These are phyloP conservation scores for Rhizoglyphus robini DNA, from an alignment of 1,140 invertebrate genomes.

Conservation along the genomic window DNA sequence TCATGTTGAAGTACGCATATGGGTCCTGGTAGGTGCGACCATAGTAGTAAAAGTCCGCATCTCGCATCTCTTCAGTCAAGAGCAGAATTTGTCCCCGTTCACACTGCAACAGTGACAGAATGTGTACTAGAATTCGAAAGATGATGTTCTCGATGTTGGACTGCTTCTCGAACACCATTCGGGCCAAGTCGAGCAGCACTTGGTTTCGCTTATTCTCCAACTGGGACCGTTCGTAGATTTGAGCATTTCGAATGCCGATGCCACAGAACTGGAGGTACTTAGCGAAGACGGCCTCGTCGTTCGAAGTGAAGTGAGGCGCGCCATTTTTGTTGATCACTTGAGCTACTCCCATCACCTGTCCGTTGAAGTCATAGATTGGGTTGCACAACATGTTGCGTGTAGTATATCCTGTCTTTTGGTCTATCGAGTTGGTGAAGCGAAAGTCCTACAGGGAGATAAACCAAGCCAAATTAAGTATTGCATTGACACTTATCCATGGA, in stretches of 20 bases:
- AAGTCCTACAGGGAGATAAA: too few species aligned
- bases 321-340: constrained; percentile 90
- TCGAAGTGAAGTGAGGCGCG: constrained; percentile 47
- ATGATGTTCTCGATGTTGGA: constrained; percentile 90
- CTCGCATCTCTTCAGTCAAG: not conserved
- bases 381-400: constrained; percentile 82
- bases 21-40: constrained; percentile 1
- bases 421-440: constrained; percentile 83
- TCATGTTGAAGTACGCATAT: constrained; percentile 6
- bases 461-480: too few species aligned
- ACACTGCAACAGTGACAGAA: constrained; percentile 82
- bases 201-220: constrained; percentile 88
- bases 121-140: constrained; percentile 81
- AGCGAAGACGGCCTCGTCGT: constrained; percentile 79
- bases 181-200: constrained; percentile 76
- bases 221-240: constrained; percentile 82
- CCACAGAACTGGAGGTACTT: constrained; percentile 91
- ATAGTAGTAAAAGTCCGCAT: constrained; percentile 10
- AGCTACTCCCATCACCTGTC: constrained; percentile 88
- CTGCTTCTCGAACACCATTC: constrained; percentile 94
- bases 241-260: constrained; percentile 82
- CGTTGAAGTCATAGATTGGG: constrained; percentile 85
- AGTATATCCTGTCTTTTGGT: constrained; percentile 77
- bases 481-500: too few species aligned
- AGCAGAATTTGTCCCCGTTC: constrained; percentile 64